Percentiles rank a stretch among this genome's conserved stretches.
Conservation (phyloP, 2,797 vertebrate genomes). For the Pangasius sanitwongsei region DNA sequence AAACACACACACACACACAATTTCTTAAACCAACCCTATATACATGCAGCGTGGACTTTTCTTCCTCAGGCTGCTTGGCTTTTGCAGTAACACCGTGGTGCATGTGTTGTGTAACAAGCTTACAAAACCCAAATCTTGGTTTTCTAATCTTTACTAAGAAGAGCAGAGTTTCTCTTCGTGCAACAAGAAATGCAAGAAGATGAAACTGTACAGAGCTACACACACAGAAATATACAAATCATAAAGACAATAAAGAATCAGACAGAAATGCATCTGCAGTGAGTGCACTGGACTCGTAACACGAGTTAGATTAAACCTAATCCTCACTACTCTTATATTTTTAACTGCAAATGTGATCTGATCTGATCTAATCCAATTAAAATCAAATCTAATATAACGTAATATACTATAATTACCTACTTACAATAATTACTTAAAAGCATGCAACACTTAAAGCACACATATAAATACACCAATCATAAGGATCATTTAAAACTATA, state of each 20-base stretch:
- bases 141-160: conserved; percentile 10
- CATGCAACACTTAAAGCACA: not conserved
- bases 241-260: not conserved
- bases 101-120: conserved; percentile 66
- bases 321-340: not conserved
- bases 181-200: not conserved
- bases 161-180: not conserved
- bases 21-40: not conserved
- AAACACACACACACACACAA: not conserved
- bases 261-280: not conserved
- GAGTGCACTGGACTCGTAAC: not conserved
- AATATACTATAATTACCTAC: too few species aligned
- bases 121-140: not conserved
- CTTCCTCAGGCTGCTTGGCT: not conserved
- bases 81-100: conserved; percentile 40
- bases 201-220: not conserved
- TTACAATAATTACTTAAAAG: not conserved
- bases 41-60: not conserved
- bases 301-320: not conserved
- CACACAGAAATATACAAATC: not conserved
- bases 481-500: too few species aligned
- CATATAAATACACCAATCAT: too few species aligned
- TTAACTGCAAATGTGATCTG: too few species aligned
- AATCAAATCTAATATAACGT: too few species aligned
- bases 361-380: too few species aligned